Evolutionary conservation across 2,797 vertebrate species (phyloP), one percentile per base, ranked within the genome.

Genomic region (Alfaro cultratus): DNA sequence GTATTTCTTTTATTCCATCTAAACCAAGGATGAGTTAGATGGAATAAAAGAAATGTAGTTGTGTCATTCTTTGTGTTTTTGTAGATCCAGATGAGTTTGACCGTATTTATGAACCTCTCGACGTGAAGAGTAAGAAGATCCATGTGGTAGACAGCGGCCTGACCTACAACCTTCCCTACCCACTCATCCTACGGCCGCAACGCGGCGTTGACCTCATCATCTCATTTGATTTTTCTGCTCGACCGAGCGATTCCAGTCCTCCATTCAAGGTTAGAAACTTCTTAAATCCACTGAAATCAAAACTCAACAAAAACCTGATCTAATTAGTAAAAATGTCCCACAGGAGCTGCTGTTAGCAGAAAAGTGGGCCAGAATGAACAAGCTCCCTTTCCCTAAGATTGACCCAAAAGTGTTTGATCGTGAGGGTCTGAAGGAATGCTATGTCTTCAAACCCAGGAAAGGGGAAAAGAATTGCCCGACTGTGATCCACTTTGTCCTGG

Each of bases 351-450:
- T 99, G 12, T 94, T 99, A 77, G 99, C 99, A 29, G 98, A 99
- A 88, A 99, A 99, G 87, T 99, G 99, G 98, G 98, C 98, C 71
- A 97, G 96, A 82, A 99, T 99, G 99, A 99, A 99, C 95, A 99
- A 98, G 79, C 97, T 99, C 49, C 96, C 97, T 0, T 99, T 99
- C 87, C 98, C 99, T 0, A 99, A 99, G 94, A 99, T 99, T 36
- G 98, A 99, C 88, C 97, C 98, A 7, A 96, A 97, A 2, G 98
- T 99, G 5, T 99, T 99, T 72, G 99, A 99, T 91, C 96, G 98
- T 0, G 98, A 99, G 89, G 99, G 98, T 4, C 75, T 99, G 85
- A 99, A 99, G 80, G 99, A 99, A 83, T 99, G 98, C 88, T 99
- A 99, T 0, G 91, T 99, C 70, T 99, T 99, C 94, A 99, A 97